A percentile compares a stretch with the other conserved stretches of the same genome.
phyloP scores from a whole-genome alignment of 2,888 invertebrate species.

The Rhorus exstirpatorius region DNA sequence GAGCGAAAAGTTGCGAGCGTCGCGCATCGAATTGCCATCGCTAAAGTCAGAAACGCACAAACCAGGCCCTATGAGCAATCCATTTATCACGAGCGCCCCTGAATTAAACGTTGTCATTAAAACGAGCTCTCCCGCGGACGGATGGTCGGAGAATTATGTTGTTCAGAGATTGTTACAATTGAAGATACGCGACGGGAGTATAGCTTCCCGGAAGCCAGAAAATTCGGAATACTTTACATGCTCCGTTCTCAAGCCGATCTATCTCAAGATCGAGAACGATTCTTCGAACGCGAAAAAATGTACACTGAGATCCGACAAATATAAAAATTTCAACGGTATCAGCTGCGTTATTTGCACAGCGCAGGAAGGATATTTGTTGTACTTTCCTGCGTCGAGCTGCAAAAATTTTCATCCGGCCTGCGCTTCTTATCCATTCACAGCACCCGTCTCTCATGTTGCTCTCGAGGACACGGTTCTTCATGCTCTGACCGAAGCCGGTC shows the following conservation, averaged over 20 bases:
- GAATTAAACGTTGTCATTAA: conserved; percentile 86
- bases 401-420: conserved; percentile 77
- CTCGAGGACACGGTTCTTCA: conserved; percentile 91
- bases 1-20: conserved; percentile 76
- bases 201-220: conserved; percentile 84
- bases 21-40: conserved; percentile 80
- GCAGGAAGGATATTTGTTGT: conserved; percentile 91
- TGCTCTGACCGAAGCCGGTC: conserved; percentile 91
- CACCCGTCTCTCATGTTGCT: conserved; percentile 89
- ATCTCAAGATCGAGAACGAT: conserved; percentile 80
- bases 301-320: conserved; percentile 87
- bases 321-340: conserved; percentile 88
- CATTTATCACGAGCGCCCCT: conserved; percentile 81
- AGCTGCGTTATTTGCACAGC: conserved; percentile 89
- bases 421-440: conserved; percentile 90
- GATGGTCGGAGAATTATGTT: conserved; percentile 85
- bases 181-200: conserved; percentile 85
- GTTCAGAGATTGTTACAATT: conserved; percentile 86
- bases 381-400: conserved; percentile 86
- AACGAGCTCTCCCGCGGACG: conserved; percentile 83
- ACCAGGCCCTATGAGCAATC: conserved; percentile 80
- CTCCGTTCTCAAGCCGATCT: conserved; percentile 86
- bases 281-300: conserved; percentile 80
- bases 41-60: conserved; percentile 81
- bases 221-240: conserved; percentile 87